Evolutionary conservation across 1,140 invertebrate genomes (phyloP), one percentile per base, ranked within the genome.

Genomic region (Apocrypta bakeri): DNA sequence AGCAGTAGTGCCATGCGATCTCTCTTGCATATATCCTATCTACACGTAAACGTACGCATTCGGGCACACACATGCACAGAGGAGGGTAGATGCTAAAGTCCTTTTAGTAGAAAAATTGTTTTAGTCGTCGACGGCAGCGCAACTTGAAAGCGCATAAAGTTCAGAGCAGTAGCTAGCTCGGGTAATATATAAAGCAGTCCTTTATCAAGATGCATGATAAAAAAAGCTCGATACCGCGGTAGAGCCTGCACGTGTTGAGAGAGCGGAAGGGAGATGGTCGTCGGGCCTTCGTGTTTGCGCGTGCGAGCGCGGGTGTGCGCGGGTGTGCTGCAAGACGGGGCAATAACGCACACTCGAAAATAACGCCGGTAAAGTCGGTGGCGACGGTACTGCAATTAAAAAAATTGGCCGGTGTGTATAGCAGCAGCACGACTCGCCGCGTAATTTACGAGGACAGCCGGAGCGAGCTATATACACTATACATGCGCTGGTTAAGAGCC

Each of bases 141-240:
- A 56, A 56, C 48, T 56, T 56, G 48, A 56, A 56, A 56, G 48
- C 48, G 48, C 21, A 56, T 56, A 56, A 56, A 56, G 48, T 56
- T 56, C 14, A 17, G 17, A 56, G 48, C 42, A 12, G 42, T 37
- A 48, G 37, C 37, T 42, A 42, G 40, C 40, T 12, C 7, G 40
- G 40, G 7, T 12, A 12, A 42, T 42, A 37, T 37, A 42, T 42
- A 42, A 56, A 56, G 48, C 48, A 56, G 48, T 56, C 48, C 48
- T 56, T 56, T 56, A 56, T 56, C 48, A 56, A 56, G 48, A 56
- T 56, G 48, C 48, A 56, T 56, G 48, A 56, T 56, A 56, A 56
- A 56, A 56, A 56, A 56, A 56, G 48, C 48, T 21, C 21, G 48
- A 56, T 56, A 56, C 12, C 42, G 3, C 48, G 48, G 48, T 12